Percentiles rank a stretch among this genome's conserved stretches.
Conservation (phyloP, 2,113 vertebrate genomes). For the Antechinus stuartii region DNA sequence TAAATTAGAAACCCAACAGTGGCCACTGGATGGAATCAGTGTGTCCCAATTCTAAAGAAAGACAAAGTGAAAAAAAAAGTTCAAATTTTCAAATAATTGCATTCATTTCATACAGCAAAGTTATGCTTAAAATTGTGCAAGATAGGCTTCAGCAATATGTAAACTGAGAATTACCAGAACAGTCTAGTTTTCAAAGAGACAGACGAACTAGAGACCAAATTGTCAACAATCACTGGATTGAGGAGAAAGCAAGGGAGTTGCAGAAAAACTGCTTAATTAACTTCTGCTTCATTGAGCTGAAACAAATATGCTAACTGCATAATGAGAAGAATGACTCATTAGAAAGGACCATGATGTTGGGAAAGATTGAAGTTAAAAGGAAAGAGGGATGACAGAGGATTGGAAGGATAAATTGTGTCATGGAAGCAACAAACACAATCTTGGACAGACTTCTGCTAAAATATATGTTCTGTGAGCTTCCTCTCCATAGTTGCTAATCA, state of each 20-base stretch:
- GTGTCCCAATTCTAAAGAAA: not conserved
- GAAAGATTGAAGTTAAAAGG: not conserved
- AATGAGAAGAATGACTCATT: not conserved
- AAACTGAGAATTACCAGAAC: not conserved
- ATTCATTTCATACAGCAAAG: not conserved
- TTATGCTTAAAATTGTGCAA: not conserved
- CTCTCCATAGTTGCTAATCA: not conserved
- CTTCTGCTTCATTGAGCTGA: not conserved
- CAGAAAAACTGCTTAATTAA: not conserved
- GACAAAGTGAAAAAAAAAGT: not conserved
- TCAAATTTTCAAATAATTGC: not conserved
- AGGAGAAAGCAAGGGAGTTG: not conserved
- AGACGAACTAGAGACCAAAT: not conserved
- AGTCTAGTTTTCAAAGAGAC: not conserved
- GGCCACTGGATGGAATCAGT: not conserved
- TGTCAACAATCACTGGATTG: not conserved
- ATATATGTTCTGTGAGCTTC: not conserved
- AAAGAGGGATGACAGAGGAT: not conserved
- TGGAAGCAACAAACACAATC: not conserved
- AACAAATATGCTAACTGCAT: not conserved
- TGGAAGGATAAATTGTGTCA: not conserved
- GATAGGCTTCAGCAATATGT: not conserved
- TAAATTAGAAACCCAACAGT: not conserved
- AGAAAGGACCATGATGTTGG: not conserved
- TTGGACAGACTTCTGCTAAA: not conserved